A percentile compares a stretch with the other conserved stretches of the same genome.
Evolutionary conservation across 2,888 invertebrate species (phyloP).

Genomic region (Lordiphosa fenestrarum): DNA sequence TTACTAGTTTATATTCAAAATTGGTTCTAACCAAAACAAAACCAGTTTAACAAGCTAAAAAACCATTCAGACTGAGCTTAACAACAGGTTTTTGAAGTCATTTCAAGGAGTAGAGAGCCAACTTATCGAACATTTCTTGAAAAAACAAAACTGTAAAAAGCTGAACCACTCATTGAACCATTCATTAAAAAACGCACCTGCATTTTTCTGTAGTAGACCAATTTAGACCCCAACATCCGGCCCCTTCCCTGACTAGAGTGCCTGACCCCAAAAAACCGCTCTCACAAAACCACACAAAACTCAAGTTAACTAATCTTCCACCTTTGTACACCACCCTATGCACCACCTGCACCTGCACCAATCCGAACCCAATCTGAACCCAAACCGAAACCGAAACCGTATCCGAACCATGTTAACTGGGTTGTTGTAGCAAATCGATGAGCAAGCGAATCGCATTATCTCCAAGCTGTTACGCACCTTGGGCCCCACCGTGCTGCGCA

Average conservation of each 20-base stretch:
- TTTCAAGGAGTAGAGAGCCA: too few species aligned
- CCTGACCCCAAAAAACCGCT: background rate
- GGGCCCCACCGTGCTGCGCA: conserved; percentile 85
- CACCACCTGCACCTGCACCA: conserved; percentile 15
- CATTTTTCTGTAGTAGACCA: conserved; percentile 1
- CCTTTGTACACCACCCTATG: conserved; percentile 10
- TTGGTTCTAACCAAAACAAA: too few species aligned
- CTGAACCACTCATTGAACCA: background rate
- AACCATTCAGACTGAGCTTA: too few species aligned
- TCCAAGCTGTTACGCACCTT: conserved; percentile 86
- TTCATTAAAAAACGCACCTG: background rate
- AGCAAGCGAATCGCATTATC: conserved; percentile 78
- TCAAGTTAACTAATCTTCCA: conserved; percentile 30
- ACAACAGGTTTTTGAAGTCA: too few species aligned
- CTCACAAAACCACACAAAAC: conserved; percentile 15
- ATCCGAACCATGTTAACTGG: conserved; percentile 27
- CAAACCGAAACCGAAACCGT: conserved; percentile 26
- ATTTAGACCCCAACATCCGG: background rate
- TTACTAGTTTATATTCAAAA: too few species aligned
- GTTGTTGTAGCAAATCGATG: conserved; percentile 80
- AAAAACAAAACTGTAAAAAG: background rate
- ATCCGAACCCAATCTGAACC: conserved; percentile 3
- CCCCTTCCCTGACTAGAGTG: background rate
- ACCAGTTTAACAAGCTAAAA: too few species aligned
- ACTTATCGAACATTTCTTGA: too few species aligned